A percentile compares a stretch with the other conserved stretches of the same genome.
Evolutionary conservation across 2,113 vertebrate species (phyloP).

Genomic region (Phyllostomus hastatus): DNA sequence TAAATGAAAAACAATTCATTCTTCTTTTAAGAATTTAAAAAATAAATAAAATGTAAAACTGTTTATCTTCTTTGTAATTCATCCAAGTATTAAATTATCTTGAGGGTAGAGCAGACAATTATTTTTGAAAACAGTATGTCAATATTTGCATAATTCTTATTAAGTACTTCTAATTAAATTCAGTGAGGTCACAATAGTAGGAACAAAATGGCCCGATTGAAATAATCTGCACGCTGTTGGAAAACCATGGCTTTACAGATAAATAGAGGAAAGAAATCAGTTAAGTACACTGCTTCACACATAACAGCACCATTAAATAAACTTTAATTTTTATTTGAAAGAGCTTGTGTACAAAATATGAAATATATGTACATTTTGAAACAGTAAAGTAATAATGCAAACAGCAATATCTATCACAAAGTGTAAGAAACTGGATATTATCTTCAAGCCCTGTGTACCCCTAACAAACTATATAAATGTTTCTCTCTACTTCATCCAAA

Average conservation of each 20-base stretch:
- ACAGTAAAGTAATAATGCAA: neutral
- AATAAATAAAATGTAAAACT: neutral
- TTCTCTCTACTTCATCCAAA: neutral
- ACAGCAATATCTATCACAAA: neutral
- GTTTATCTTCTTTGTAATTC: neutral
- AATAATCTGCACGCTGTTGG: neutral
- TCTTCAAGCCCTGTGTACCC: neutral
- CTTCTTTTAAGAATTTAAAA: neutral
- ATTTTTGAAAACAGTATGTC: neutral
- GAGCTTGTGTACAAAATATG: neutral
- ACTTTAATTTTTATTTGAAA: neutral
- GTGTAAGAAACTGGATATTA: neutral
- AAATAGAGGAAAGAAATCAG: neutral
- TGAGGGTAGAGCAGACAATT: neutral
- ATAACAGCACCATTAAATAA: neutral
- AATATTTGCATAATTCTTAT: neutral
- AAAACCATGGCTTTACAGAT: neutral
- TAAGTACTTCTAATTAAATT: neutral
- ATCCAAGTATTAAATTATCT: neutral
- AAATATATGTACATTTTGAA: neutral
- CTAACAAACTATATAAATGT: neutral
- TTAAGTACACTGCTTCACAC: neutral
- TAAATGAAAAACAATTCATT: neutral
- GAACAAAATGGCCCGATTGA: neutral
- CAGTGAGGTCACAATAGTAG: neutral